These are phyloP conservation scores for Leptopilina syphax DNA, from an alignment of 2,888 invertebrate genomes.

Conservation along the genomic window DNA sequence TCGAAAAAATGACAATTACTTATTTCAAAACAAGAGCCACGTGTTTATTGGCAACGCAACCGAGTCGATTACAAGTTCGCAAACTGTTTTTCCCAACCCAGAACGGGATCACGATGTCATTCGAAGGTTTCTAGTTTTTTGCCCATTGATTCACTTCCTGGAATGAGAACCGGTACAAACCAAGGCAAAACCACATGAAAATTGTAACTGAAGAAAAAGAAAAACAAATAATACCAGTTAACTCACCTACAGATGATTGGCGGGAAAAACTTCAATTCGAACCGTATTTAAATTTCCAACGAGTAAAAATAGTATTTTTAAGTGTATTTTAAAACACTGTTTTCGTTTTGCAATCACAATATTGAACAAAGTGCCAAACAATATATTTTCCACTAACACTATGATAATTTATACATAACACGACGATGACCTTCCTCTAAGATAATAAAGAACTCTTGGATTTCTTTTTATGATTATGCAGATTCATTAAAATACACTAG, in stretches of 20 bases:
- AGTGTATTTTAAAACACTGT: background rate
- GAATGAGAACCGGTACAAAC: slow-evolving; percentile 52
- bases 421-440: background rate
- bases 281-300: background rate
- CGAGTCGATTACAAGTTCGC: slow-evolving; percentile 7
- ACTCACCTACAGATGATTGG: slow-evolving; percentile 17
- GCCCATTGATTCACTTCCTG: slow-evolving; percentile 47
- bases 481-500: background rate
- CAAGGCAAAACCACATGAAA: slow-evolving; percentile 43
- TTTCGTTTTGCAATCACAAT: background rate
- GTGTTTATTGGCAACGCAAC: slow-evolving; percentile 10
- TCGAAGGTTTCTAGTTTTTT: slow-evolving; percentile 52
- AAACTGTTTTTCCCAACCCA: slow-evolving; percentile 20
- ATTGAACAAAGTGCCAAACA: background rate
- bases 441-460: background rate
- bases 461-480: background rate
- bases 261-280: slow-evolving; percentile 8
- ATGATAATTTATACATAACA: slow-evolving; percentile 10
- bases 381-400: slow-evolving; percentile 19
- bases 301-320: background rate
- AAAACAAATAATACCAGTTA: background rate
- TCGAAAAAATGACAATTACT: background rate
- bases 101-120: slow-evolving; percentile 47
- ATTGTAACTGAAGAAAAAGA: background rate
- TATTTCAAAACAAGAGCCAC: slow-evolving; percentile 37